These are phyloP conservation scores for Perithous albicinctus DNA, from an alignment of 2,888 invertebrate genomes.

Conservation along the genomic window DNA sequence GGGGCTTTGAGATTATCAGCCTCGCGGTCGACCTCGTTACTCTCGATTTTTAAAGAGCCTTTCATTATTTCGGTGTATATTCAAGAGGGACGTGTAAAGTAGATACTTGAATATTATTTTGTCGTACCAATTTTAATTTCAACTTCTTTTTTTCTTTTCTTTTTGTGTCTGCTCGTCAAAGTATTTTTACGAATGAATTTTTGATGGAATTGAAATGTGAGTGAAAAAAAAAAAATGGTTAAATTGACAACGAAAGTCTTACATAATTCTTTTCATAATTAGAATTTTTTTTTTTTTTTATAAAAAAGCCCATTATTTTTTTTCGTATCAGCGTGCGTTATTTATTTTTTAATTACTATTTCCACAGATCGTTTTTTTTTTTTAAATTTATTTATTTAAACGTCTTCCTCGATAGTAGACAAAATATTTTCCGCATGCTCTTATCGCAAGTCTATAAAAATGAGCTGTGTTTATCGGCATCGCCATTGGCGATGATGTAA, in stretches of 20 bases:
- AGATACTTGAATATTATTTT: background rate
- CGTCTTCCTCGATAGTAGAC: too few species aligned
- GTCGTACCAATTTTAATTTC: background rate
- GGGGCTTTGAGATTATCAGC: conserved; percentile 36
- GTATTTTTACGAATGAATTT: too few species aligned
- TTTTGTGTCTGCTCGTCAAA: too few species aligned
- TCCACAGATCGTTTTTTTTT: too few species aligned
- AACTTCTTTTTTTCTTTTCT: too few species aligned
- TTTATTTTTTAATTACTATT: background rate
- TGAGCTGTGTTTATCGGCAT: background rate
- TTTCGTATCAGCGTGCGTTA: background rate
- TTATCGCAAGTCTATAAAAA: background rate
- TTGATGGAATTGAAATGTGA: too few species aligned
- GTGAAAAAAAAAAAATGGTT: too few species aligned
- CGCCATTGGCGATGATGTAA: background rate
- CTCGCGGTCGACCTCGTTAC: conserved; percentile 45
- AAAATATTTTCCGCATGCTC: background rate
- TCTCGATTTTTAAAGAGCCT: conserved; percentile 53
- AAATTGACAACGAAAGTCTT: too few species aligned
- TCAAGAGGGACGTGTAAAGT: background rate
- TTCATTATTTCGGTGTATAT: background rate
- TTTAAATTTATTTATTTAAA: too few species aligned
- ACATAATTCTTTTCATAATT: too few species aligned
- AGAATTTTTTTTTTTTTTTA: too few species aligned
- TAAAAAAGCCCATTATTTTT: too few species aligned